Conservation (phyloP, 2,113 vertebrate genomes). For the Cinclus cinclus region DNA sequence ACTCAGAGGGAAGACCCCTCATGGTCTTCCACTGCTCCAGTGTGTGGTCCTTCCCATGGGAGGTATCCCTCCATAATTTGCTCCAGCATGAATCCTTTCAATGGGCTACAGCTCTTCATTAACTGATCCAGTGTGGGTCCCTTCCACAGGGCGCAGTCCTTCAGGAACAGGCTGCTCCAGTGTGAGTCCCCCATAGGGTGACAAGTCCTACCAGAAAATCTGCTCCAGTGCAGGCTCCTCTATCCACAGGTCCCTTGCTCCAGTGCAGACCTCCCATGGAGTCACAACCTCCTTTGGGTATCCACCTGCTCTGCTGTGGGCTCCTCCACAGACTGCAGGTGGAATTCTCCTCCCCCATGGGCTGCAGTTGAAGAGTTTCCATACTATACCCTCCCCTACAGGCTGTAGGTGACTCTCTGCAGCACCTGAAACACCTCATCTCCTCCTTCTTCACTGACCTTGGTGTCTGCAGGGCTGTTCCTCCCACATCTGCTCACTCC, state of each 20-base stretch:
- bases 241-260: not conserved
- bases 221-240: not conserved
- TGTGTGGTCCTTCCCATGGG: not conserved
- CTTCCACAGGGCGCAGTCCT: not conserved
- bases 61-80: not conserved
- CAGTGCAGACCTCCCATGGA: not conserved
- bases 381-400: not conserved
- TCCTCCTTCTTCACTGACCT: not conserved
- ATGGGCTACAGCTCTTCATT: not conserved
- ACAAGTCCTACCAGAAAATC: not conserved
- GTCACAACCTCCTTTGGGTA: not conserved
- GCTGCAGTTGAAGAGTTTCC: not conserved
- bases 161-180: not conserved
- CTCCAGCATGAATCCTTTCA: not conserved
- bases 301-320: not conserved
- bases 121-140: not conserved
- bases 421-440: rapidly evolving
- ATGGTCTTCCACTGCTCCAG: not conserved
- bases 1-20: not conserved
- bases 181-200: not conserved
- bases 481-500: not conserved
- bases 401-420: not conserved
- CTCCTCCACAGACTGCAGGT: not conserved
- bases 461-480: not conserved
- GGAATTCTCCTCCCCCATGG: not conserved